Base-by-base conservation (phyloP, 2,888 invertebrate species). In the Balanococcus diminutus region DNA sequence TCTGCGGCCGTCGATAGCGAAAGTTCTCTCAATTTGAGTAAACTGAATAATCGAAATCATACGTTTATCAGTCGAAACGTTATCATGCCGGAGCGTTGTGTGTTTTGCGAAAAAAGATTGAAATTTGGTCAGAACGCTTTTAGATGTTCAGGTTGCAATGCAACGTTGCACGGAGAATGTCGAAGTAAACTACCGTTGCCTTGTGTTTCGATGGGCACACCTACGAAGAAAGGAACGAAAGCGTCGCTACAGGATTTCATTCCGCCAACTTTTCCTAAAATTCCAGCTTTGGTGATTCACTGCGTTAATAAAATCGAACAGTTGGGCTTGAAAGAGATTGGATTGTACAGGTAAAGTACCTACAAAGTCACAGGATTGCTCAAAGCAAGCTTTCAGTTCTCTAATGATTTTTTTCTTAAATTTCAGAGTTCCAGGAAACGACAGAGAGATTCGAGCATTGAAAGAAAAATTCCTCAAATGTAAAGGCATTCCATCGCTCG, bases 281-380 rank as follows among this genome's bases (percentile, higher is more conserved):
- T 99, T 22, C 99, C 99, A 0, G 95, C 96, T 0, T 90, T 99
- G 9, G 92, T 99, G 87, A 95, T 98, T 81, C 98, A 98, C 89
- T 98, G 98, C 90, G 93, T 98, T 46, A 96, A 96, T 89, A 98
- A 98, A 91, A 94, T 99, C 81, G 99, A 99, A 91, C 92, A 93
- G 25, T 92, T 98, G 8, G 98, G 98, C 0, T 92, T 98, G 67
- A 91, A 90, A 28, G 97, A 97, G 90, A 93, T 96, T 56, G 99
- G 99, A 0, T 91, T 99, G 2, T 86, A 86, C 46, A 75, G 79
- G 85, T 85, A 32, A n/a, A 25, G 31, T 16, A n/a, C n/a, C n/a
- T n/a, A n/a, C n/a, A 91, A 90, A 28, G 97, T 97, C 90, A 93
- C 96, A 56, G 99, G 99, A 0, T 91, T 99, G 2, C 82, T 82